Conservation (phyloP, 2,888 invertebrate species). For the Volucella bombylans region DNA sequence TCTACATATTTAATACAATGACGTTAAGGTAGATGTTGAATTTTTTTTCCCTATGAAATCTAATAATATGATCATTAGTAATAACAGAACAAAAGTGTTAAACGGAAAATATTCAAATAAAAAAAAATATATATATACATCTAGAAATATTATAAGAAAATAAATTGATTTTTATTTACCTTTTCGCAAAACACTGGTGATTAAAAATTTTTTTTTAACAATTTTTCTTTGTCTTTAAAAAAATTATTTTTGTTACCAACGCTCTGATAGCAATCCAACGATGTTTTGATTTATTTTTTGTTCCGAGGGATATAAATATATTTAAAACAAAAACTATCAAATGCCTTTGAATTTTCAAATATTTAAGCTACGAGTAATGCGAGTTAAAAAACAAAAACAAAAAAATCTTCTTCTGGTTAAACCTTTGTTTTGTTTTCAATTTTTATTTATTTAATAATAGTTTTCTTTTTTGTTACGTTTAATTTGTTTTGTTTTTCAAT, state of each 20-base stretch:
- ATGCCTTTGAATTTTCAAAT: not conserved
- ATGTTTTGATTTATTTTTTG: slow-evolving; percentile 2
- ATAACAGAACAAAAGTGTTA: slow-evolving; percentile 44
- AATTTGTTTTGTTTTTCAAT: not conserved
- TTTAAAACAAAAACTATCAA: not conserved
- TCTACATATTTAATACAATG: slow-evolving; percentile 14
- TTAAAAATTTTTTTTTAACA: slow-evolving; percentile 5
- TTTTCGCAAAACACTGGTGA: slow-evolving; percentile 63
- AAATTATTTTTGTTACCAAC: slow-evolving; percentile 22
- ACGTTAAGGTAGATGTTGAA: not conserved
- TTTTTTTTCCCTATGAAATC: slow-evolving; percentile 25
- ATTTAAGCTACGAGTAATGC: not conserved
- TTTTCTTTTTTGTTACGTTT: slow-evolving; percentile 8
- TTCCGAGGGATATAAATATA: no score
- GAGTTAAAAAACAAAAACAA: slow-evolving; percentile 4
- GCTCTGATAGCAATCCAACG: slow-evolving; percentile 51
- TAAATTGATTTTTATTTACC: slow-evolving; percentile 60
- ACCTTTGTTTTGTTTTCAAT: slow-evolving; percentile 41
- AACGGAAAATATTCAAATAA: slow-evolving; percentile 24
- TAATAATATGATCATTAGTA: slow-evolving; percentile 26
- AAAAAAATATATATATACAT: slow-evolving; percentile 35
- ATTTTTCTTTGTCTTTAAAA: slow-evolving; percentile 12
- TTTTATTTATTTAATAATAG: slow-evolving; percentile 54
- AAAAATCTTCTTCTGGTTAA: slow-evolving; percentile 37
- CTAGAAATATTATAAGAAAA: slow-evolving; percentile 34